Conservation (phyloP, 92 coral and sea anemone genomes). For the Siderastrea radians region DNA sequence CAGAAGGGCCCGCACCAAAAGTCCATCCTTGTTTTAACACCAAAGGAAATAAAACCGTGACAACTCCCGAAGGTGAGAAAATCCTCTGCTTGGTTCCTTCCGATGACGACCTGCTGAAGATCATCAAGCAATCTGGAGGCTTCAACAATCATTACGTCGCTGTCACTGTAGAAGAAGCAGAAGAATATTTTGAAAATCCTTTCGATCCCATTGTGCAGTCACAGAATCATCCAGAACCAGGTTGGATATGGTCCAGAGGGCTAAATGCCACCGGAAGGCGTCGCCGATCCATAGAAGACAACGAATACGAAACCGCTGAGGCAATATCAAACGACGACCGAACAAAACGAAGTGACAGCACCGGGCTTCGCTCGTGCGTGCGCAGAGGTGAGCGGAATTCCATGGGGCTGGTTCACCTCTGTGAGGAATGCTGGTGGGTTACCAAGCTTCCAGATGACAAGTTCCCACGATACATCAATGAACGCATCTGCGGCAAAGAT, state of each 20-base stretch:
- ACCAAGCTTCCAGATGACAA: conserved; percentile 9
- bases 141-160: conserved; percentile 40
- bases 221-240: conserved; percentile 6
- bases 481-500: conserved; percentile 24
- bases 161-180: neutral
- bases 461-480: conserved; percentile 29
- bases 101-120: conserved; percentile 5
- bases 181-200: conserved; percentile 23
- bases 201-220: conserved; percentile 4
- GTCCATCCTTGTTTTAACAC: conserved; percentile 41
- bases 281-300: conserved; percentile 1
- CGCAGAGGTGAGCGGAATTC: neutral
- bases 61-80: conserved; percentile 12
- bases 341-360: neutral
- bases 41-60: conserved; percentile 25
- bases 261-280: conserved; percentile 15
- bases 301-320: neutral
- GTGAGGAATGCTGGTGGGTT: conserved; percentile 39
- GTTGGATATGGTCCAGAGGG: neutral
- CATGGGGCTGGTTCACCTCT: conserved; percentile 10
- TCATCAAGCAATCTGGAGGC: conserved; percentile 9
- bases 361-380: conserved; percentile 19
- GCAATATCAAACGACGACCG: neutral
- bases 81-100: conserved; percentile 51
- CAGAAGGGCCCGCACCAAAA: neutral